A percentile compares a stretch with the other conserved stretches of the same genome.
These are phyloP conservation scores for Plectrocnemia conspersa DNA, from an alignment of 1,140 invertebrate species.

Conservation along the genomic window DNA sequence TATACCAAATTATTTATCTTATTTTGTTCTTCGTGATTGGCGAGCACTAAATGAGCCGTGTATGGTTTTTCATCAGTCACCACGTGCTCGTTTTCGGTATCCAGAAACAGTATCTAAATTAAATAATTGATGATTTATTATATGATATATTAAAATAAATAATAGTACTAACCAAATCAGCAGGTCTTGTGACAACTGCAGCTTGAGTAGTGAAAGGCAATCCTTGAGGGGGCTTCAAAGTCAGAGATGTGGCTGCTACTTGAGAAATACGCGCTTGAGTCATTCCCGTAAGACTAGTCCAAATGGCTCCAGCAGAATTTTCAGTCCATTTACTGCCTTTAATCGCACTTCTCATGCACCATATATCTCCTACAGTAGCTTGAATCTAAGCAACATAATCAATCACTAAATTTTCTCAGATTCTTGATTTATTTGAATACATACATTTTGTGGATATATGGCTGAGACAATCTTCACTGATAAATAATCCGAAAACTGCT, in stretches of 20 bases:
- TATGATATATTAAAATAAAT: neutral
- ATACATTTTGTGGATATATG: slow-evolving; percentile 28
- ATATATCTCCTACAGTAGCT: slow-evolving; percentile 31
- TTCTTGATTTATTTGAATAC: neutral
- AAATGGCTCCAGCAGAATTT: slow-evolving; percentile 14
- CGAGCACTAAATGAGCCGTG: slow-evolving; percentile 19
- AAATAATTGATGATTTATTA: slow-evolving; percentile 5
- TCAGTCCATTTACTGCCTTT: slow-evolving; percentile 5
- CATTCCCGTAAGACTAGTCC: slow-evolving; percentile 7
- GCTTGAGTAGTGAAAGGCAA: slow-evolving; percentile 13
- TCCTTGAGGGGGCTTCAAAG: slow-evolving; percentile 1
- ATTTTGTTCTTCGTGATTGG: slow-evolving; percentile 24
- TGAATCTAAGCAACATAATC: slow-evolving; percentile 19
- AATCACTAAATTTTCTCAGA: neutral
- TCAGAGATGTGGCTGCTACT: slow-evolving; percentile 14
- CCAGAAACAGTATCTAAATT: slow-evolving; percentile 28
- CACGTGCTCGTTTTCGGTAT: slow-evolving; percentile 7
- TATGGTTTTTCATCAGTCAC: slow-evolving; percentile 27
- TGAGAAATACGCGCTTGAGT: slow-evolving; percentile 21
- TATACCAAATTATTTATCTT: slow-evolving; percentile 29
- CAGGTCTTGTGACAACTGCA: slow-evolving; percentile 16
- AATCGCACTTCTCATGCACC: slow-evolving; percentile 27
- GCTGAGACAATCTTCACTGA: slow-evolving; percentile 19
- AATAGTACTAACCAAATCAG: slow-evolving; percentile 18
- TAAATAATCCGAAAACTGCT: slow-evolving; percentile 25